Evolutionary conservation across 2,888 invertebrate genomes (phyloP).

Genomic region (Drosophila peninsularis): DNA sequence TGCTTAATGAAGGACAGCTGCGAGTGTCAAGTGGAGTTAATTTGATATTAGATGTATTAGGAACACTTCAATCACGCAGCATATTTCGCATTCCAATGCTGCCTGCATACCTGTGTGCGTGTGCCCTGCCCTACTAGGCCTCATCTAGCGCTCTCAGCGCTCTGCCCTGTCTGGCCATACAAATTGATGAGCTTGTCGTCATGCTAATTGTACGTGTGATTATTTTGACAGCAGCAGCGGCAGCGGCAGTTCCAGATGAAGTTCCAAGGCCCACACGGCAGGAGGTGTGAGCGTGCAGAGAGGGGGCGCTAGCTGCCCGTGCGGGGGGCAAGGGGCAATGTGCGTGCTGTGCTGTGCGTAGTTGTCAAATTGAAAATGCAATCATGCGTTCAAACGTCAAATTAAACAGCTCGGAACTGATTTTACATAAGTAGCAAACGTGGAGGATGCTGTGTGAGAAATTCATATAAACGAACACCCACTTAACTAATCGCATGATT

Average conservation of each 20-base stretch:
- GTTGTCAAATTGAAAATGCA: conserved; percentile 79
- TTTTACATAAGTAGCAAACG: conserved; percentile 66
- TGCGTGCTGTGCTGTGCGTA: conserved; percentile 50
- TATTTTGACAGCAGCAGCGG: conserved; percentile 79
- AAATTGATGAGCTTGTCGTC: conserved; percentile 77
- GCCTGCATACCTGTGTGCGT: conserved; percentile 21
- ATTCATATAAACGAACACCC: conserved; percentile 68
- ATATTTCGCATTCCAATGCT: conserved; percentile 27
- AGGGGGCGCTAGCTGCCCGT: background rate
- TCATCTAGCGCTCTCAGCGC: background rate
- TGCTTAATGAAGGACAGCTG: background rate
- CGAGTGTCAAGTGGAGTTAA: background rate
- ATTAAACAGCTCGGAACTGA: conserved; percentile 81
- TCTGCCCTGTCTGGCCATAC: conserved; percentile 34
- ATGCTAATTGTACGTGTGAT: conserved; percentile 82
- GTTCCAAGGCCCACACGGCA: conserved; percentile 37
- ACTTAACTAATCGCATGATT: conserved; percentile 84
- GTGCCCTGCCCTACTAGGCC: background rate
- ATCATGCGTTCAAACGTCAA: conserved; percentile 82
- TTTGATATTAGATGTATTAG: background rate
- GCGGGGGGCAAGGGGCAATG: conserved; percentile 15
- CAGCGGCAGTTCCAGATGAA: conserved; percentile 48
- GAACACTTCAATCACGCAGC: conserved; percentile 1
- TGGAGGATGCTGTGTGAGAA: conserved; percentile 28
- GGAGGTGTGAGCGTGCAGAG: conserved; percentile 14